Evolutionary conservation across 2,797 vertebrate genomes (phyloP).

Genomic region (Clarias platycephalus): DNA sequence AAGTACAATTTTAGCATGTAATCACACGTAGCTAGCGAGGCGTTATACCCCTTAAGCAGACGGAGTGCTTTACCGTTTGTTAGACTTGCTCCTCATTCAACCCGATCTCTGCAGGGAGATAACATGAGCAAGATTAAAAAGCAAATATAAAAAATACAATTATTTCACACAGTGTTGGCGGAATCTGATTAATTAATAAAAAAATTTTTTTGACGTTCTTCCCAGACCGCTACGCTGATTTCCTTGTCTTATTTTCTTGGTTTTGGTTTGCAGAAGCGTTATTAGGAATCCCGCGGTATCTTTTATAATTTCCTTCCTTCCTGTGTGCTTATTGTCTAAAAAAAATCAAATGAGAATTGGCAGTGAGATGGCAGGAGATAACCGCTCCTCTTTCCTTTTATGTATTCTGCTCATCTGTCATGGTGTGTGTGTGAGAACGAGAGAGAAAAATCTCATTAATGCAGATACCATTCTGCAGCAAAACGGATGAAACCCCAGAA

Average conservation of each 20-base stretch:
- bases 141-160: background rate
- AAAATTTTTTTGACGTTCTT: background rate
- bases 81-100: background rate
- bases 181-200: background rate
- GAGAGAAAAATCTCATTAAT: slow-evolving; percentile 45
- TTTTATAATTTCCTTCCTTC: slow-evolving; percentile 27
- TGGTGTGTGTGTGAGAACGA: background rate
- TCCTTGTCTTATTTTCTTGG: background rate
- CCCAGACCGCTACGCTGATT: background rate
- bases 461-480: slow-evolving; percentile 49
- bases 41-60: background rate
- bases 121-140: background rate
- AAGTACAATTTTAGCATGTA: background rate
- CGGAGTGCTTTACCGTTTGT: background rate
- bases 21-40: background rate
- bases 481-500: slow-evolving; percentile 32
- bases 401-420: slow-evolving; percentile 23
- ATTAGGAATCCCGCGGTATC: background rate
- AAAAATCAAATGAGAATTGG: slow-evolving; percentile 33
- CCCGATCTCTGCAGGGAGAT: background rate
- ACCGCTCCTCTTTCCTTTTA: slow-evolving; percentile 34
- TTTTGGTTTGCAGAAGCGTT: background rate
- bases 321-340: slow-evolving; percentile 28
- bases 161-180: background rate
- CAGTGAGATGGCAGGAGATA: slow-evolving; percentile 19